Conservation (phyloP, 2,797 vertebrate genomes). For the Rhadinocentrus ornatus region DNA sequence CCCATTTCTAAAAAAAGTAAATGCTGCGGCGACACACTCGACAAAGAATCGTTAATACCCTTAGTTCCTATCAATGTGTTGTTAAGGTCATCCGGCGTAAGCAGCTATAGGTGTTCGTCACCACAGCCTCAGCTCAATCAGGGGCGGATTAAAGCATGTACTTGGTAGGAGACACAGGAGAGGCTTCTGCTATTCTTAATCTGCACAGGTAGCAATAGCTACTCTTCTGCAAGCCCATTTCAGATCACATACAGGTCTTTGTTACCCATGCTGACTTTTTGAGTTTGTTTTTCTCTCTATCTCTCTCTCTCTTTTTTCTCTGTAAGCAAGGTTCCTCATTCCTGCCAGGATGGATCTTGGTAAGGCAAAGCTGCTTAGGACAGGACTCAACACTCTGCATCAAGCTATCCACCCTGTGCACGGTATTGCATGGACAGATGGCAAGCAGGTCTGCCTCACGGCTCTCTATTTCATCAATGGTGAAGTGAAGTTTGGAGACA, state of each 20-base stretch:
- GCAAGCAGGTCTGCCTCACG: conserved; percentile 91
- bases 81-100: conserved; percentile 78
- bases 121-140: conserved; percentile 68
- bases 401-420: conserved; percentile 93
- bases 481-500: conserved; percentile 89
- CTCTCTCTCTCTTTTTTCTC: conserved; percentile 4
- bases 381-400: conserved; percentile 90
- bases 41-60: conserved; percentile 46
- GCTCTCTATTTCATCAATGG: conserved; percentile 80
- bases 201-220: conserved; percentile 67
- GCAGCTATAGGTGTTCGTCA: conserved; percentile 79
- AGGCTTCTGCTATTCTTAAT: conserved; percentile 81
- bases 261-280: conserved; percentile 35
- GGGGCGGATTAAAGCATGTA: conserved; percentile 81
- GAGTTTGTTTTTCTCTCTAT: conserved; percentile 6
- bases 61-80: conserved; percentile 41
- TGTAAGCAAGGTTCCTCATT: conserved; percentile 26
- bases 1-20: not conserved
- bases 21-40: conserved; percentile 24
- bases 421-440: conserved; percentile 96
- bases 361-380: conserved; percentile 91
- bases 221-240: conserved; percentile 26
- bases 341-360: conserved; percentile 90
- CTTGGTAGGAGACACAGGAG: conserved; percentile 74
- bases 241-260: conserved; percentile 23